Evolutionary conservation across 2,797 vertebrate genomes (phyloP).

Genomic region (Odontamblyopus rebecca): DNA sequence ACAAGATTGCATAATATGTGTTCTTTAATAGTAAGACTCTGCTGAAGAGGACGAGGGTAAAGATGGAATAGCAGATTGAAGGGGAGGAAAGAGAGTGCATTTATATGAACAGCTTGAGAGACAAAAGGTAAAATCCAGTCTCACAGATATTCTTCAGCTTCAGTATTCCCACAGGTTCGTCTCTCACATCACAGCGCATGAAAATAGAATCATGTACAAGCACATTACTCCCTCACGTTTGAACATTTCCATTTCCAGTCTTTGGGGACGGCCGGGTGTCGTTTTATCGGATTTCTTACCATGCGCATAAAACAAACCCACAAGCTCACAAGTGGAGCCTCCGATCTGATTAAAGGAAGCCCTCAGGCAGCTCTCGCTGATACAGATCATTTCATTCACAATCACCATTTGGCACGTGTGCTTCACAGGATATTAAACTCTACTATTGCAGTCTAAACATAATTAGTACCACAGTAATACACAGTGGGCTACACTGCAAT

Average conservation of each 20-base stretch:
- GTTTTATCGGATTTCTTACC: conserved; percentile 33
- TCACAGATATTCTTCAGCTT: not conserved
- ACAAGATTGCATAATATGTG: too few relatives aligned
- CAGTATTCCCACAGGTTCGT: not conserved
- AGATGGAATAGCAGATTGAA: too few relatives aligned
- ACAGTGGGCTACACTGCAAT: not conserved
- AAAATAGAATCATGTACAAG: conserved; percentile 8
- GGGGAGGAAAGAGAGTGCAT: too few relatives aligned
- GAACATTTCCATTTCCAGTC: conserved; percentile 32
- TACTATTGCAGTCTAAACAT: conserved; percentile 34
- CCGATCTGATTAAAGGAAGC: conserved; percentile 45
- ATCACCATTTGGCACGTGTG: conserved; percentile 16
- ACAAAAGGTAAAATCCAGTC: not conserved
- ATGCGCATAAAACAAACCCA: conserved; percentile 23
- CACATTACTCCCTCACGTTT: conserved; percentile 8
- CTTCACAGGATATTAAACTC: conserved; percentile 47
- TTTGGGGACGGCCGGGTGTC: not conserved
- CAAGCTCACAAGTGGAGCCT: conserved; percentile 14
- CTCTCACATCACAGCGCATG: not conserved
- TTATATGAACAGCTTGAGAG: too few relatives aligned
- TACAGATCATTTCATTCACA: conserved; percentile 43
- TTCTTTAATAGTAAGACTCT: too few relatives aligned
- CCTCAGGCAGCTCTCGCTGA: conserved; percentile 12
- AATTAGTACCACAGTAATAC: conserved; percentile 35
- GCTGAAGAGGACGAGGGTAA: not conserved